Percentiles rank a stretch among this genome's conserved stretches.
Evolutionary conservation across 2,888 invertebrate species (phyloP).

Genomic region (Nineta flava): DNA sequence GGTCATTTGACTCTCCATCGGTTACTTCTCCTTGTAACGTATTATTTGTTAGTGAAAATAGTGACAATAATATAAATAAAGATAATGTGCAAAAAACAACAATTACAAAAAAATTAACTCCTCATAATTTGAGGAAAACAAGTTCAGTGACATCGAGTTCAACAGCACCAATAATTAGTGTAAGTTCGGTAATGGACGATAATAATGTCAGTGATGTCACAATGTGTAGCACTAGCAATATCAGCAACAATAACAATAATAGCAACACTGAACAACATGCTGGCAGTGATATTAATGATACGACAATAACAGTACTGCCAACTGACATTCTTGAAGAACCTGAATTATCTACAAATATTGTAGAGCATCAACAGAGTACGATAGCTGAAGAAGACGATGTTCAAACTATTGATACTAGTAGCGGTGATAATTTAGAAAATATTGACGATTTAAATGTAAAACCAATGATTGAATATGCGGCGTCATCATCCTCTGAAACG

Average conservation of each 20-base stretch:
- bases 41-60: constrained; percentile 1
- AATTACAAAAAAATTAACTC: constrained; percentile 22
- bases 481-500: not conserved
- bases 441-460: not conserved
- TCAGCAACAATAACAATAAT: constrained; percentile 10
- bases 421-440: constrained; percentile 12
- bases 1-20: constrained; percentile 13
- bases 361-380: constrained; percentile 9
- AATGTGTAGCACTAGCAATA: constrained; percentile 12
- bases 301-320: constrained; percentile 5
- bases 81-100: constrained; percentile 13
- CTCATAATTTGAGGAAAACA: constrained; percentile 24
- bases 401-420: constrained; percentile 20
- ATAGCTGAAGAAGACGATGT: constrained; percentile 7
- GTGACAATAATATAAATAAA: constrained; percentile 4
- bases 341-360: constrained; percentile 1
- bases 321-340: constrained; percentile 8
- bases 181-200: constrained; percentile 55
- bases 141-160: constrained; percentile 24
- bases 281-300: not conserved
- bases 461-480: not conserved
- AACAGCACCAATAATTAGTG: constrained; percentile 47
- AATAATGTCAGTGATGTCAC: constrained; percentile 15
- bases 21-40: constrained; percentile 9
- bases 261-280: constrained; percentile 1